A percentile compares a stretch with the other conserved stretches of the same genome.
These are phyloP conservation scores for Limnothrissa miodon DNA, from an alignment of 2,113 vertebrate species.

Conservation along the genomic window DNA sequence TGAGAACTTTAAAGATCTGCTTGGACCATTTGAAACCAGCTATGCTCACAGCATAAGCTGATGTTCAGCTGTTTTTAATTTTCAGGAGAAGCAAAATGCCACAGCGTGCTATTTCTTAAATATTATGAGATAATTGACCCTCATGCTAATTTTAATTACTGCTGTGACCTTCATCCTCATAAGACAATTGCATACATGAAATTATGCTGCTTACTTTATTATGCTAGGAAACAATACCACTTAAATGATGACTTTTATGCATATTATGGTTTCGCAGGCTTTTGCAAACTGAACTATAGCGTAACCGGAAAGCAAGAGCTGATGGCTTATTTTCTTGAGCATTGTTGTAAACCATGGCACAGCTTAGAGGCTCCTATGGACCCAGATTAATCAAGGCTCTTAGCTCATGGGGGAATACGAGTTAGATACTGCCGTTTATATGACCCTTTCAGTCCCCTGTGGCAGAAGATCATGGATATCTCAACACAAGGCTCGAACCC, in stretches of 20 bases:
- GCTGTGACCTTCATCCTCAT: neutral
- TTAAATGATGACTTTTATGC: slow-evolving; percentile 46
- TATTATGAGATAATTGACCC: neutral
- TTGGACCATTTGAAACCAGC: too few relatives aligned
- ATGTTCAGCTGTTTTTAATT: neutral
- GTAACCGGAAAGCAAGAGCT: slow-evolving; percentile 26
- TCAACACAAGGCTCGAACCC: slow-evolving; percentile 47
- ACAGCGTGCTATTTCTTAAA: neutral
- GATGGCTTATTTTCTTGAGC: slow-evolving; percentile 25
- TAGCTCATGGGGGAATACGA: slow-evolving; percentile 14
- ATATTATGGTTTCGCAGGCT: slow-evolving; percentile 25
- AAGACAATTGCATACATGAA: neutral
- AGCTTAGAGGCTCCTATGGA: slow-evolving; percentile 39
- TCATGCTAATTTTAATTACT: neutral
- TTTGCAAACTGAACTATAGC: slow-evolving; percentile 28
- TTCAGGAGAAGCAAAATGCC: neutral
- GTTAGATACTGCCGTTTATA: slow-evolving; percentile 26
- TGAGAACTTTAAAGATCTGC: too few relatives aligned
- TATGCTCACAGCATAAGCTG: too few relatives aligned
- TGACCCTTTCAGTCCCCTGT: slow-evolving; percentile 48
- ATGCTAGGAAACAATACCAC: neutral
- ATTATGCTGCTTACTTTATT: neutral
- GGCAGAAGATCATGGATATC: slow-evolving; percentile 57
- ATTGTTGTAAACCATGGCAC: slow-evolving; percentile 31
- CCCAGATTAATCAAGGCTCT: slow-evolving; percentile 37